Percentiles rank a stretch among this genome's conserved stretches.
phyloP scores from a whole-genome alignment of 2,113 vertebrate species.

The Menidia beryllina region DNA sequence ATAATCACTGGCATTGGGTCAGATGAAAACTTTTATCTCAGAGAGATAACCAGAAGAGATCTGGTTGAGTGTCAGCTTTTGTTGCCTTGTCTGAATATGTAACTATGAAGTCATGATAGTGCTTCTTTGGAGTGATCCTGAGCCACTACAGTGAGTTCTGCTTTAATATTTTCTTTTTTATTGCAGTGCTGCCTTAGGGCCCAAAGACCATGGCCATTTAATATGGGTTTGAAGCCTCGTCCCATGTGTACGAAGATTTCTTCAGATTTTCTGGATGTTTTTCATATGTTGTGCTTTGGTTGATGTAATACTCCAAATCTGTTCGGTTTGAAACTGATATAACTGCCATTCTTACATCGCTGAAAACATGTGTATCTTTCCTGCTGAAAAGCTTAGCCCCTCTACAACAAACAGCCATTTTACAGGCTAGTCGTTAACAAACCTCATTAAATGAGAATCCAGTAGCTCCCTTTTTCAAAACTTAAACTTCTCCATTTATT shows the following conservation, averaged over 20 bases:
- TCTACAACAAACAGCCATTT: too few relatives aligned
- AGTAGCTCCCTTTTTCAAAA: too few relatives aligned
- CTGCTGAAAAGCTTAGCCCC: too few relatives aligned
- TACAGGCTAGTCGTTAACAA: too few relatives aligned
- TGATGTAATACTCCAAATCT: not conserved
- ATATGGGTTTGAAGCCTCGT: not conserved
- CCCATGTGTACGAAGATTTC: not conserved
- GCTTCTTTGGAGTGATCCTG: not conserved
- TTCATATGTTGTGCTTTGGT: not conserved
- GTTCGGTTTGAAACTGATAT: not conserved
- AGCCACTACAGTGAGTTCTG: not conserved
- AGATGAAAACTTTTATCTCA: too few relatives aligned
- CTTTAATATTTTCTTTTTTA: not conserved
- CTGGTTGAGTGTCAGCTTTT: too few relatives aligned
- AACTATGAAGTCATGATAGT: not conserved
- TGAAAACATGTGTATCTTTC: too few relatives aligned
- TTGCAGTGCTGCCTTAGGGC: not conserved
- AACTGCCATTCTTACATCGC: not conserved
- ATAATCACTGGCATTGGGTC: too few relatives aligned
- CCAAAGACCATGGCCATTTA: not conserved
- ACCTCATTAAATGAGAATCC: too few relatives aligned
- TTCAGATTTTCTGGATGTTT: not conserved
- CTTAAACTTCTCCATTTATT: too few relatives aligned
- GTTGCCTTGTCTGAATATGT: too few relatives aligned
- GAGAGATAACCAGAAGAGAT: too few relatives aligned